A percentile compares a stretch with the other conserved stretches of the same genome.
These are phyloP conservation scores for Pandemis cinnamomeana DNA, from an alignment of 2,888 invertebrate species.

Conservation along the genomic window DNA sequence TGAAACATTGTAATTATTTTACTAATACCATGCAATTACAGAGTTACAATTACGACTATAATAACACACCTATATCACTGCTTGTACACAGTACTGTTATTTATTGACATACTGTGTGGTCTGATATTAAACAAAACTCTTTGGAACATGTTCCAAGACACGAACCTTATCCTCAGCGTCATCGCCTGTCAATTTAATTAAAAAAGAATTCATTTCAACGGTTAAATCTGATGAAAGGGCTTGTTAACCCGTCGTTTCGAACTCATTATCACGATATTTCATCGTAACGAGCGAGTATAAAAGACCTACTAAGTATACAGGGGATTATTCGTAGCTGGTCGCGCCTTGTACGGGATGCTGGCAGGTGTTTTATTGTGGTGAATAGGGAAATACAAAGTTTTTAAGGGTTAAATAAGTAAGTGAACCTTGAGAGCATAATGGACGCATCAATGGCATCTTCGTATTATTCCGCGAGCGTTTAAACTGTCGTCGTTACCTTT, in stretches of 20 bases:
- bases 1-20: no score
- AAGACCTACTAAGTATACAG: slow-evolving; percentile 50
- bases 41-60: not conserved
- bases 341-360: slow-evolving; percentile 19
- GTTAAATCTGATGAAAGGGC: slow-evolving; percentile 66
- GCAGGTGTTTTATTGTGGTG: slow-evolving; percentile 14
- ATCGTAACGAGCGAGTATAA: slow-evolving; percentile 63
- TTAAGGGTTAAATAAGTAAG: not conserved
- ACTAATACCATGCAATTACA: no score
- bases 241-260: slow-evolving; percentile 66
- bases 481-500: not conserved
- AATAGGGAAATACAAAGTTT: not conserved
- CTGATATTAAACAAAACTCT: slow-evolving; percentile 20
- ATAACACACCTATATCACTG: not conserved
- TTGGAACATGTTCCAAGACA: slow-evolving; percentile 8
- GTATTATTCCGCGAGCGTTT: not conserved
- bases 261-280: slow-evolving; percentile 71
- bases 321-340: slow-evolving; percentile 34
- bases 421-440: not conserved
- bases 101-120: slow-evolving; percentile 15
- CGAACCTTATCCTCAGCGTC: slow-evolving; percentile 45
- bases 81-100: not conserved
- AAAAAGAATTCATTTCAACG: slow-evolving; percentile 63
- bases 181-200: slow-evolving; percentile 75
- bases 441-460: no score